phyloP scores from a whole-genome alignment of 2,888 invertebrate species.

The Gnatocerus cornutus region DNA sequence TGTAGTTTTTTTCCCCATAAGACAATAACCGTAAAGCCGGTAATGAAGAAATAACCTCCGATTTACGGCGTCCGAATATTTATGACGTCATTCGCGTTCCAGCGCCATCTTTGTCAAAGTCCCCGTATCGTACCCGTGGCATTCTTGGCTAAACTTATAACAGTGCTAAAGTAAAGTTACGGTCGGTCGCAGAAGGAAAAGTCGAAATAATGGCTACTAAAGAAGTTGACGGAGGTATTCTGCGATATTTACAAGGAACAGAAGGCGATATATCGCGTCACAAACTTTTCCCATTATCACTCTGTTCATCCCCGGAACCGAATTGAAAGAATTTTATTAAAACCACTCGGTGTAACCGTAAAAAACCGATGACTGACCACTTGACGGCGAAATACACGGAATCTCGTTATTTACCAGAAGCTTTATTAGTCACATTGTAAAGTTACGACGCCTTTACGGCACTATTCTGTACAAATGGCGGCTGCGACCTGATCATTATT shows the following conservation, averaged over 20 bases:
- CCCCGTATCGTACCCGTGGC: neutral
- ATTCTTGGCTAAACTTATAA: slow-evolving; percentile 43
- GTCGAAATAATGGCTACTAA: slow-evolving; percentile 45
- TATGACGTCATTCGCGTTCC: slow-evolving; percentile 23
- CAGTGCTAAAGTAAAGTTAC: slow-evolving; percentile 43
- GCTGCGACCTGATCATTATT: slow-evolving; percentile 38
- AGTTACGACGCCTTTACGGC: slow-evolving; percentile 37
- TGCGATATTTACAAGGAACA: slow-evolving; percentile 42
- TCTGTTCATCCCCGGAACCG: neutral
- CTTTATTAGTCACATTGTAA: slow-evolving; percentile 37
- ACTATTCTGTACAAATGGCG: slow-evolving; percentile 28
- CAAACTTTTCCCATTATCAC: slow-evolving; percentile 29
- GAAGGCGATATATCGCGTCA: slow-evolving; percentile 30
- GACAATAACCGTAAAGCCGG: neutral
- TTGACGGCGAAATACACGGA: neutral
- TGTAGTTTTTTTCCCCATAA: no score
- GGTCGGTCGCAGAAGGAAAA: slow-evolving; percentile 30
- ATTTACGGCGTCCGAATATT: slow-evolving; percentile 11
- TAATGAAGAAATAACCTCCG: neutral
- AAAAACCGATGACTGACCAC: slow-evolving; percentile 22
- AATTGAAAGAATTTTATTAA: slow-evolving; percentile 36
- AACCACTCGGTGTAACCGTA: neutral
- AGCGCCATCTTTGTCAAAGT: slow-evolving; percentile 1
- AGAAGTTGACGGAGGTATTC: slow-evolving; percentile 44
- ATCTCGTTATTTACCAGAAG: slow-evolving; percentile 24